Base-by-base conservation (phyloP, 2,888 invertebrate species). In the Ligdia adustata region DNA sequence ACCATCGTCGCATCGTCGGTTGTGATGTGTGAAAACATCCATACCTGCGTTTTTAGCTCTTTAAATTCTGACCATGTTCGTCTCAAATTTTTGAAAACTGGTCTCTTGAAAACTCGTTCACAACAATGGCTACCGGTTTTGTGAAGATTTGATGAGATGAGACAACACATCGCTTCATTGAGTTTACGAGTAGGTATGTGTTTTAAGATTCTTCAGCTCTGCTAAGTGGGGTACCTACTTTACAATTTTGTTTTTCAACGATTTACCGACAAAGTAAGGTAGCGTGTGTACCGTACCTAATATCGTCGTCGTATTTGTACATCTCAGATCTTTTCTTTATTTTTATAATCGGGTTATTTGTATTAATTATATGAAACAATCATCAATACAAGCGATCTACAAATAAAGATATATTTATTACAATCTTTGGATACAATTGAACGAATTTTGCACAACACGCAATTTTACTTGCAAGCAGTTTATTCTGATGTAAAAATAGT, bases 71-170 rank as follows among this genome's bases (percentile, higher is more conserved):
- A 20, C 37, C 45, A 48, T 48, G 49, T 48, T 48, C 49, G 47
- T 55, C 49, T 60, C 32, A 50, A 35, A 42, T 54, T 51, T 45
- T 41, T 35, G 41, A 43, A n/a, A n/a, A 57, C 53, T 48, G 55
- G 57, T 60, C 53, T 49, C 46, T 51, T 46, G 45, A 53, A 42
- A 59, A 57, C 60, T 18, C 46, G 55, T 60, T 57, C 53, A 52
- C 41, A 38, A 48, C 53, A 60, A 60, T 55, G 55, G 53, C 60
- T 60, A 60, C 60, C 57, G 57, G 60, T 60, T 60, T 48, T 38
- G 38, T 50, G 31, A 42, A 53, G 44, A 51, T 57, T 44, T 60
- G 52, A 57, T 43, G 47, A 55, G 53, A 53, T 47, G 56, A 52
- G 52, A 60, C 54, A 46, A 47, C 52, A 52, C 45, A 51, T 56